phyloP scores from a whole-genome alignment of 2,113 vertebrate genomes.

The Pygoscelis antarcticus region DNA sequence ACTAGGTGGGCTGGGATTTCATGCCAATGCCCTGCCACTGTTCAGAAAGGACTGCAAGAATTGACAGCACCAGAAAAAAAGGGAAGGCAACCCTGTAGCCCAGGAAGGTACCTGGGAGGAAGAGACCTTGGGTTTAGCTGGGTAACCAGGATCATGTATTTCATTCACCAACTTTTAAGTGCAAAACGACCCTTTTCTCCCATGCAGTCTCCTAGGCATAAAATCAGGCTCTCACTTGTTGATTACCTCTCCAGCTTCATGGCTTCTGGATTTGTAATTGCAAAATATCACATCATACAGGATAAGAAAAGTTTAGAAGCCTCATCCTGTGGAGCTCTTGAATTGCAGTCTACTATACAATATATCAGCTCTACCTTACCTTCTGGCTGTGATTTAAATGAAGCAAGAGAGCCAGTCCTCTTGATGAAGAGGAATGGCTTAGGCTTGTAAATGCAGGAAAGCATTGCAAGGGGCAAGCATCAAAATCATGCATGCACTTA shows the following conservation, averaged over 20 bases:
- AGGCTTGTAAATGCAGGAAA: not conserved
- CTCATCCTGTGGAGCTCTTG: not conserved
- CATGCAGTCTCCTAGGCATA: not conserved
- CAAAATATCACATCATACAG: not conserved
- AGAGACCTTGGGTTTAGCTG: not conserved
- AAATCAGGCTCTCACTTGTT: not conserved
- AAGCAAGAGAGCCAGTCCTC: not conserved
- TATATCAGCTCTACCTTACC: not conserved
- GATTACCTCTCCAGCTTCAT: not conserved
- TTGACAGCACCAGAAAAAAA: not conserved
- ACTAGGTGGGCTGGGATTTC: not conserved
- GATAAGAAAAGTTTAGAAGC: not conserved
- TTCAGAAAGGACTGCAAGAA: not conserved
- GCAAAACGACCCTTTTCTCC: not conserved
- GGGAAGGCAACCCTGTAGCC: not conserved
- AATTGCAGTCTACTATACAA: not conserved
- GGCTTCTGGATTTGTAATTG: not conserved
- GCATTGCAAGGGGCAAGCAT: not conserved
- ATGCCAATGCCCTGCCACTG: rapidly evolving
- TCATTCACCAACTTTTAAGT: not conserved
- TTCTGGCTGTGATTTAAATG: not conserved
- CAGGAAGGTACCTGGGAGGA: not conserved
- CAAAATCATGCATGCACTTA: not conserved
- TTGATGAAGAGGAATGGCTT: not conserved
- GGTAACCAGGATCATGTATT: not conserved